Evolutionary conservation across 2,113 vertebrate genomes (phyloP).

Genomic region (Myrmophylax atrothorax): DNA sequence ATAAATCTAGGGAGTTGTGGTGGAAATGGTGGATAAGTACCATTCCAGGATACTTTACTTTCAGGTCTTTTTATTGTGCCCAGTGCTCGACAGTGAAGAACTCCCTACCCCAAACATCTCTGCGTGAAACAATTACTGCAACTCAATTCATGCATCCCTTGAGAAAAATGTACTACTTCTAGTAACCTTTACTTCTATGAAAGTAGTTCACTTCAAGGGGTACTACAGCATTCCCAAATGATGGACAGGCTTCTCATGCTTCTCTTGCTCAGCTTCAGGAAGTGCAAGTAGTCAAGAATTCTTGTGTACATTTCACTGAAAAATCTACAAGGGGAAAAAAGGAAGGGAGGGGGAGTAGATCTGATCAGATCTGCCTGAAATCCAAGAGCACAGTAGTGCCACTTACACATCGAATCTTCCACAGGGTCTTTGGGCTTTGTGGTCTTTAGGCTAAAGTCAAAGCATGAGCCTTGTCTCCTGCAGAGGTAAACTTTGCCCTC

Average conservation of each 20-base stretch:
- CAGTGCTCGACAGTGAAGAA: background rate
- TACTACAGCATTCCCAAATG: background rate
- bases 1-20: background rate
- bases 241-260: background rate
- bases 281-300: background rate
- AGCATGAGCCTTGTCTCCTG: background rate
- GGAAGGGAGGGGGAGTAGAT: background rate
- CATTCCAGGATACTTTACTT: background rate
- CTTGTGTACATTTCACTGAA: background rate
- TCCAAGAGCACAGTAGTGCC: background rate
- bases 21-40: background rate
- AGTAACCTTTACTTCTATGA: background rate
- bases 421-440: background rate
- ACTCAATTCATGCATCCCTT: background rate
- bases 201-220: background rate
- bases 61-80: background rate
- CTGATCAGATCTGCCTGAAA: background rate
- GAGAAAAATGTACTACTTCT: background rate
- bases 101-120: background rate
- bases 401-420: background rate
- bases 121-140: background rate
- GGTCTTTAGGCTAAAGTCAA: background rate
- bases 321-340: background rate
- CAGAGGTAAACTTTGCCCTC: background rate
- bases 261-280: background rate